Conservation (phyloP, 1,140 invertebrate genomes). For the Drosophila setifemur region DNA sequence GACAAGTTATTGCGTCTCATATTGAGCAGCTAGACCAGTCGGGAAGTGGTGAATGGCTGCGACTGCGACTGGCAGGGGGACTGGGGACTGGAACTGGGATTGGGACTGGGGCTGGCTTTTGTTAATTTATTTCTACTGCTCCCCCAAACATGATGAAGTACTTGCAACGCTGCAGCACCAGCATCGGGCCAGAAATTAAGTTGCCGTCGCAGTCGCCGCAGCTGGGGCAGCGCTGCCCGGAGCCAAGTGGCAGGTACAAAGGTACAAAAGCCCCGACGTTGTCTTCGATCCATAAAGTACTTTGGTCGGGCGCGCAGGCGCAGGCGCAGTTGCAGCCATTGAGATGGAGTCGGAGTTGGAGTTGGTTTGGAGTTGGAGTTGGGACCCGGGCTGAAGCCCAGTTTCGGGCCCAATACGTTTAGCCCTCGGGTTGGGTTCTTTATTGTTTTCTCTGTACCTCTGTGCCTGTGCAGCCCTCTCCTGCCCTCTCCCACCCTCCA, state of each 20-base stretch:
- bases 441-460: slow-evolving; percentile 56
- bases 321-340: slow-evolving; percentile 66
- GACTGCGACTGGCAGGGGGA: slow-evolving; percentile 1
- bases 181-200: slow-evolving; percentile 57
- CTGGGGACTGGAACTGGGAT: slow-evolving; percentile 12
- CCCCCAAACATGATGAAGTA: slow-evolving; percentile 65
- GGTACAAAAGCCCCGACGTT: slow-evolving; percentile 56
- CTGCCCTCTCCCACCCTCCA: not conserved
- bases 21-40: slow-evolving; percentile 57
- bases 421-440: slow-evolving; percentile 68
- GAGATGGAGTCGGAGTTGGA: slow-evolving; percentile 37
- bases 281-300: slow-evolving; percentile 64
- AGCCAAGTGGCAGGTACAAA: slow-evolving; percentile 72
- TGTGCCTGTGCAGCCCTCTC: not conserved
- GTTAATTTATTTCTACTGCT: slow-evolving; percentile 73
- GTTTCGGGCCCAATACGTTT: slow-evolving; percentile 50
- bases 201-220: slow-evolving; percentile 56
- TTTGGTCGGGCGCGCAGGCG: slow-evolving; percentile 47
- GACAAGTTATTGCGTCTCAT: slow-evolving; percentile 60
- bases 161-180: slow-evolving; percentile 36
- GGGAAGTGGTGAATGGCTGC: slow-evolving; percentile 36
- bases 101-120: slow-evolving; percentile 37
- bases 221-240: slow-evolving; percentile 18
- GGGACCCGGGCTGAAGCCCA: slow-evolving; percentile 24
- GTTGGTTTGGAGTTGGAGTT: too few relatives aligned